Conservation (phyloP, 2,888 invertebrate genomes). For the Trisateles emortualis region DNA sequence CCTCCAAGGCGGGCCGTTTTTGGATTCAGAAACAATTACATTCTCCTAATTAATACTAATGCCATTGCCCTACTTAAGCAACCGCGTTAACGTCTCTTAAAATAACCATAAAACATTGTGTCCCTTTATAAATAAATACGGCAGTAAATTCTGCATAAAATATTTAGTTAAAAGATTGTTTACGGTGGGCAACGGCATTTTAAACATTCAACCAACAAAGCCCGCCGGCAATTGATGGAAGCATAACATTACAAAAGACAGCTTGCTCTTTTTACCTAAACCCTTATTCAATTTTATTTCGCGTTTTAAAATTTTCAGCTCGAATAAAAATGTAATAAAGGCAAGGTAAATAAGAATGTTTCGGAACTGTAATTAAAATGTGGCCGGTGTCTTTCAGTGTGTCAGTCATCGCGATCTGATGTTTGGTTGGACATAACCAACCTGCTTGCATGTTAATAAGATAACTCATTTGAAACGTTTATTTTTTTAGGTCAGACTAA, state of each 20-base stretch:
- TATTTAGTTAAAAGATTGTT: slow-evolving; percentile 10
- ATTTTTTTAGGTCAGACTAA: too few relatives aligned
- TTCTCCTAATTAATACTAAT: slow-evolving; percentile 10
- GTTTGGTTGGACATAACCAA: slow-evolving; percentile 17
- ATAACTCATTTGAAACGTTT: not conserved
- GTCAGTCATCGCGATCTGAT: slow-evolving; percentile 15
- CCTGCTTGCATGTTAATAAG: slow-evolving; percentile 1
- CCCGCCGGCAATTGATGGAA: slow-evolving; percentile 12
- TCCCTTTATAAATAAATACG: slow-evolving; percentile 1
- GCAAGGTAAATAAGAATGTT: slow-evolving; percentile 7
- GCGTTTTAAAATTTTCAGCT: slow-evolving; percentile 5
- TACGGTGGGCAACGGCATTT: slow-evolving; percentile 1
- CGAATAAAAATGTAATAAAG: slow-evolving; percentile 10
- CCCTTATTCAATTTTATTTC: slow-evolving; percentile 12
- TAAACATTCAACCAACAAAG: not conserved
- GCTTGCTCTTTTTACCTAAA: slow-evolving; percentile 9
- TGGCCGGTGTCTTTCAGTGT: slow-evolving; percentile 20
- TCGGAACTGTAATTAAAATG: slow-evolving; percentile 17
- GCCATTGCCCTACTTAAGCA: not conserved
- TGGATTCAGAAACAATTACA: slow-evolving; percentile 1
- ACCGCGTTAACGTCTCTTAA: not conserved
- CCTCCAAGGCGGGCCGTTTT: not conserved
- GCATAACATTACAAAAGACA: slow-evolving; percentile 17
- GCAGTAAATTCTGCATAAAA: slow-evolving; percentile 15
- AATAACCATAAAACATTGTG: not conserved